Percentiles rank a stretch among this genome's conserved stretches.
Evolutionary conservation across 2,888 invertebrate genomes (phyloP).

Genomic region (Drosophila suboccidentalis): DNA sequence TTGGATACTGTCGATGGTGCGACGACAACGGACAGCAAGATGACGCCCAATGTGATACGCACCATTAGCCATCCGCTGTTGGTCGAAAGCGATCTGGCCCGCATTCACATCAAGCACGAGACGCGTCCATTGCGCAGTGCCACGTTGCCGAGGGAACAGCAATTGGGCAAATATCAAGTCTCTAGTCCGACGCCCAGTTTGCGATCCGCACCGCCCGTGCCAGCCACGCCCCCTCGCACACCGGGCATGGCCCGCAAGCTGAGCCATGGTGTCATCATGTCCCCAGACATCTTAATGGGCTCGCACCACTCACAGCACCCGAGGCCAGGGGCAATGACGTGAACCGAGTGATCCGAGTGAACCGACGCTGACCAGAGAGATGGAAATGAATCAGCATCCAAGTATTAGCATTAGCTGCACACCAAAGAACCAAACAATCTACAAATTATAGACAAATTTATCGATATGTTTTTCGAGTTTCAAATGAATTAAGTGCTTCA

Average conservation of each 20-base stretch:
- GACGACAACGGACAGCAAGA: neutral
- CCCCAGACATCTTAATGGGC: slow-evolving; percentile 63
- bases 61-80: slow-evolving; percentile 70
- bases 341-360: slow-evolving; percentile 5
- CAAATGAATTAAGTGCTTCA: slow-evolving; percentile 2
- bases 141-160: slow-evolving; percentile 53
- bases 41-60: slow-evolving; percentile 59
- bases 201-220: slow-evolving; percentile 66
- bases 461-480: neutral
- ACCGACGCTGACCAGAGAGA: neutral
- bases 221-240: slow-evolving; percentile 48
- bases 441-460: slow-evolving; percentile 25
- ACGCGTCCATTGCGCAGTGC: slow-evolving; percentile 59
- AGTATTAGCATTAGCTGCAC: slow-evolving; percentile 50
- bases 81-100: slow-evolving; percentile 63
- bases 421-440: slow-evolving; percentile 46
- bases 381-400: slow-evolving; percentile 12
- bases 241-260: slow-evolving; percentile 53
- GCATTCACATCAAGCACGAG: slow-evolving; percentile 67
- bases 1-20: slow-evolving; percentile 60
- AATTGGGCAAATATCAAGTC: slow-evolving; percentile 24
- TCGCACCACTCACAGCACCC: slow-evolving; percentile 16
- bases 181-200: slow-evolving; percentile 67
- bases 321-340: slow-evolving; percentile 20
- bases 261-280: slow-evolving; percentile 64